These are phyloP conservation scores for Zapornia atra DNA, from an alignment of 2,113 vertebrate genomes.

Conservation along the genomic window DNA sequence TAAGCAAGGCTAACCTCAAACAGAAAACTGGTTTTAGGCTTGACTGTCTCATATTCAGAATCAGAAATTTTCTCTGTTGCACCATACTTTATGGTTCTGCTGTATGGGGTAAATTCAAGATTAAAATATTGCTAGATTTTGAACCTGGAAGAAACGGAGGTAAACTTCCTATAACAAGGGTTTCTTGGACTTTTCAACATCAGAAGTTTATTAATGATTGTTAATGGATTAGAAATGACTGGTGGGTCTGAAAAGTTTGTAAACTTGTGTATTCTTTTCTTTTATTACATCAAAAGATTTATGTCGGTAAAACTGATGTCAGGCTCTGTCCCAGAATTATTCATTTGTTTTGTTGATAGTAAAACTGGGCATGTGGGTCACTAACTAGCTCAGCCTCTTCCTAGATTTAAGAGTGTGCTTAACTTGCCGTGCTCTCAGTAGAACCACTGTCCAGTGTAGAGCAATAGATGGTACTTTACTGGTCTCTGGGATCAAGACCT, in stretches of 20 bases:
- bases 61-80: not conserved
- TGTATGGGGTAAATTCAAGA: not conserved
- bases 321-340: not conserved
- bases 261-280: not conserved
- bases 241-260: not conserved
- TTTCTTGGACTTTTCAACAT: not conserved
- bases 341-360: not conserved
- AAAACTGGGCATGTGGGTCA: not conserved
- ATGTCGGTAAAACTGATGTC: not conserved
- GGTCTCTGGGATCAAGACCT: not conserved
- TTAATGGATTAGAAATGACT: not conserved
- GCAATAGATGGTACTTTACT: not conserved
- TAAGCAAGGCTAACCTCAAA: not conserved
- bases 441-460: not conserved
- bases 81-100: not conserved
- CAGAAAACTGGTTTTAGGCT: not conserved
- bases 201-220: not conserved
- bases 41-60: not conserved
- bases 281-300: not conserved
- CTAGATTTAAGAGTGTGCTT: not conserved
- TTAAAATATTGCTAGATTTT: not conserved
- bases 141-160: not conserved
- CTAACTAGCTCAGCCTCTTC: not conserved
- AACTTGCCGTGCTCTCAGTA: not conserved
- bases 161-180: not conserved